Conservation (phyloP, 2,113 vertebrate genomes). For the Bungarus multicinctus region DNA sequence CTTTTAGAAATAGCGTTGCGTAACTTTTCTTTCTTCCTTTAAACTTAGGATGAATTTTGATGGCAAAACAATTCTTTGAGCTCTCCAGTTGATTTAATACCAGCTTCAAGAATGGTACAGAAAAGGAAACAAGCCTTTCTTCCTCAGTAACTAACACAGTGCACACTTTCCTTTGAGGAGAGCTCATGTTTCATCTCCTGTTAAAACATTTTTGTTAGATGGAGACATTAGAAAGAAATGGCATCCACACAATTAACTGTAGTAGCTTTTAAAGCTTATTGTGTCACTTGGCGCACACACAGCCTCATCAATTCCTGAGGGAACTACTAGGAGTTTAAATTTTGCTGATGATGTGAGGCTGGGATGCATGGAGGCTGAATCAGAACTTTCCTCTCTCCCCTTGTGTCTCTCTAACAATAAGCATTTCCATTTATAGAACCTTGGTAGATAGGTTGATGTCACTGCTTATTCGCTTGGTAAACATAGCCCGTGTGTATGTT, state of each 20-base stretch:
- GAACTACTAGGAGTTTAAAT: background rate
- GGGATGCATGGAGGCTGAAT: background rate
- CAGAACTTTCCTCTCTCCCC: background rate
- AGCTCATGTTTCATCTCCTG: background rate
- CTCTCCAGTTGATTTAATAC: background rate
- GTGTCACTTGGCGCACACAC: background rate
- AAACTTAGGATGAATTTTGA: background rate
- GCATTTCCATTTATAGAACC: conserved; percentile 37
- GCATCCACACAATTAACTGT: background rate
- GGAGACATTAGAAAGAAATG: background rate
- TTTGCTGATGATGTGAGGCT: conserved; percentile 26
- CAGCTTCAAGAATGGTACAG: background rate
- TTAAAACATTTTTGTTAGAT: background rate
- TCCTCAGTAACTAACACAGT: background rate
- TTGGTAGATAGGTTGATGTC: background rate
- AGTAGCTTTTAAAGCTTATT: background rate
- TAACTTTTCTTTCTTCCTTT: background rate
- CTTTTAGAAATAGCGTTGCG: background rate
- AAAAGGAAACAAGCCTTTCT: background rate
- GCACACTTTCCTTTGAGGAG: background rate
- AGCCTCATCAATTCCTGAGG: conserved; percentile 1
- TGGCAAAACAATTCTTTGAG: background rate
- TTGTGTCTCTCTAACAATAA: background rate
- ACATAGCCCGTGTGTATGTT: background rate
- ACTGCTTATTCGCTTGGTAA: background rate